Evolutionary conservation across 2,888 invertebrate species (phyloP), one percentile per base, ranked within the genome.

Genomic region (Catocala fraxini): DNA sequence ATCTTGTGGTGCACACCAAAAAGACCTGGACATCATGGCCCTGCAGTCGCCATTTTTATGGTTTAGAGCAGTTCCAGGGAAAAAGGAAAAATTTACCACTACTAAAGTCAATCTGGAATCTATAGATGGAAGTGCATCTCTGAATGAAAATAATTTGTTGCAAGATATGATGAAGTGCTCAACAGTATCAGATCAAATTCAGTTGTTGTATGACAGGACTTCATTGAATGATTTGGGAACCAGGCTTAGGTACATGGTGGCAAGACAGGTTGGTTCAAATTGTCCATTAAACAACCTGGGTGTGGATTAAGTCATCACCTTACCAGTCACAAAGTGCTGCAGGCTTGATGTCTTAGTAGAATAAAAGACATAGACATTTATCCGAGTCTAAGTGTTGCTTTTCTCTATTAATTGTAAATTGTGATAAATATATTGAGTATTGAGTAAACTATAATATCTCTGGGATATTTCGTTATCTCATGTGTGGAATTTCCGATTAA

Each of bases 201-300:
- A 91, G 52, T 56, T 90, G 25, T 83, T 98, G 13, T 95, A 97
- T 84, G 86, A 95, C 47, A 83, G 84, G 34, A 96, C 96, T 2
- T 95, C 93, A 70, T 86, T 98, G 41, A 96, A 96, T 85, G 98
- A 98, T 75, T 85, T 97, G 15, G 97, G 97, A 11, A 91, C 94
- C 1, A 94, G 98, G 56, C 86, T 98, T 71, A 94, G 98, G 65
- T 98, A 96, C 87, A 89, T 97, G 73, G 96, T 97, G 4, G 97
- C 97, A 0, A 88, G 95, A 71, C 97, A 97, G 92, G 94, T 94
- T 59, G 70, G 75, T 59, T 53, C 25, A 25, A 25, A 25, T 25
- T n/a, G n/a, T n/a, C n/a, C n/a, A n/a, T n/a, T 4, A 25, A 25
- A 3, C 25, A 3, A 25, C 25, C 25, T 25, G 25, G 25, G 3